Evolutionary conservation across 2,888 invertebrate genomes (phyloP).

Genomic region (Teleogryllus oceanicus): DNA sequence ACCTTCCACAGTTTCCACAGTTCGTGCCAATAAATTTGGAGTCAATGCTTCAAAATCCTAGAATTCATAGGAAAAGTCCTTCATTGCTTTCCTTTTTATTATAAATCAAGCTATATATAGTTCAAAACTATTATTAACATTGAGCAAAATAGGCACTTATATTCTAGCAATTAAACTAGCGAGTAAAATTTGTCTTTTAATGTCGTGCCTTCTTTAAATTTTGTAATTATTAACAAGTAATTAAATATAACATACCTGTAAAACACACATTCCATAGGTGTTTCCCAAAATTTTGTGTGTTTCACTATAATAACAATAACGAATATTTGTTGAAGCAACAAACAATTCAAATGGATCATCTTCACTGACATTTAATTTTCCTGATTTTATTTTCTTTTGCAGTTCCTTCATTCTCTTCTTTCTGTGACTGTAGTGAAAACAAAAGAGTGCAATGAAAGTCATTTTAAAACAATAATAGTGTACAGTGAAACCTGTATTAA

Average conservation of each 20-base stretch:
- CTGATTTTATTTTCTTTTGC: conserved; percentile 80
- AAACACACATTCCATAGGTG: conserved; percentile 91
- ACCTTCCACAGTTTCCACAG: conserved; percentile 97
- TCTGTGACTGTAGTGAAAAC: conserved; percentile 62
- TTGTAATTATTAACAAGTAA: neutral
- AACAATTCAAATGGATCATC: conserved; percentile 97
- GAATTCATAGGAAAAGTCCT: conserved; percentile 33
- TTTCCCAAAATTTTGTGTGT: conserved; percentile 97
- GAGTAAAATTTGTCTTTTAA: neutral
- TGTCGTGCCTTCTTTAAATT: neutral
- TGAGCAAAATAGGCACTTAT: neutral
- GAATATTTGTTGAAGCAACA: conserved; percentile 90
- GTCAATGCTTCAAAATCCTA: conserved; percentile 97
- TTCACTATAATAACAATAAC: conserved; percentile 96
- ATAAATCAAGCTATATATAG: neutral
- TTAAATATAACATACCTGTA: conserved; percentile 62
- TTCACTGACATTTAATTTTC: conserved; percentile 84
- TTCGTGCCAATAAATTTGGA: conserved; percentile 92
- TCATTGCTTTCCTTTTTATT: neutral
- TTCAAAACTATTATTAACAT: neutral
- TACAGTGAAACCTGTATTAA: too few species aligned
- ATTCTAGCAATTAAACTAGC: neutral
- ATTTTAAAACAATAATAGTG: too few species aligned
- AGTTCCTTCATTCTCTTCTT: conserved; percentile 86
- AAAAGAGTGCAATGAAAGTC: neutral